These are phyloP conservation scores for Tiaroga cobitis DNA, from an alignment of 2,797 vertebrate genomes.

Conservation along the genomic window DNA sequence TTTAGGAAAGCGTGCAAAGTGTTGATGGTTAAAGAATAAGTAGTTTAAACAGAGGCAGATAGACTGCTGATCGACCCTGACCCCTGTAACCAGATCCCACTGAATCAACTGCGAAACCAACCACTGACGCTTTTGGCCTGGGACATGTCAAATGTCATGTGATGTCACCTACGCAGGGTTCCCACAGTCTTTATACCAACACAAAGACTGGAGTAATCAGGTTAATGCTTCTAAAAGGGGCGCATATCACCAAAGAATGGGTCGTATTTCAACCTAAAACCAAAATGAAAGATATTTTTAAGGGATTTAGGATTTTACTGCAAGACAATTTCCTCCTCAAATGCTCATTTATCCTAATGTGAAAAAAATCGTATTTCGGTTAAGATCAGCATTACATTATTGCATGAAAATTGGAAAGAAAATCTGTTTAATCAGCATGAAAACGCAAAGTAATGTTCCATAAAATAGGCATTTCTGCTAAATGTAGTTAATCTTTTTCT, in stretches of 20 bases:
- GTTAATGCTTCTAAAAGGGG: neutral
- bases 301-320: neutral
- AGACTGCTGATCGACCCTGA: slow-evolving; percentile 1
- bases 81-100: slow-evolving; percentile 20
- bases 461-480: neutral
- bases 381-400: neutral
- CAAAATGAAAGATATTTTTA: neutral
- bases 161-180: slow-evolving; percentile 8
- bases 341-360: neutral
- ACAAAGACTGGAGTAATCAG: neutral
- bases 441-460: neutral
- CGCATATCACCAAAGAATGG: no score
- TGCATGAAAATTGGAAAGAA: neutral
- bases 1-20: neutral
- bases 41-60: slow-evolving; percentile 12
- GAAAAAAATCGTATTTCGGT: neutral
- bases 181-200: neutral
- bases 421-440: neutral
- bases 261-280: neutral
- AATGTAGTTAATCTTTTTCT: neutral
- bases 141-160: slow-evolving; percentile 22
- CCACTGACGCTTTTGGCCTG: neutral
- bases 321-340: neutral
- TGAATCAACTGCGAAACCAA: neutral
- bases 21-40: slow-evolving; percentile 23